Evolutionary conservation across 2,797 vertebrate species (phyloP).

Genomic region (Darevskia nairensis): DNA sequence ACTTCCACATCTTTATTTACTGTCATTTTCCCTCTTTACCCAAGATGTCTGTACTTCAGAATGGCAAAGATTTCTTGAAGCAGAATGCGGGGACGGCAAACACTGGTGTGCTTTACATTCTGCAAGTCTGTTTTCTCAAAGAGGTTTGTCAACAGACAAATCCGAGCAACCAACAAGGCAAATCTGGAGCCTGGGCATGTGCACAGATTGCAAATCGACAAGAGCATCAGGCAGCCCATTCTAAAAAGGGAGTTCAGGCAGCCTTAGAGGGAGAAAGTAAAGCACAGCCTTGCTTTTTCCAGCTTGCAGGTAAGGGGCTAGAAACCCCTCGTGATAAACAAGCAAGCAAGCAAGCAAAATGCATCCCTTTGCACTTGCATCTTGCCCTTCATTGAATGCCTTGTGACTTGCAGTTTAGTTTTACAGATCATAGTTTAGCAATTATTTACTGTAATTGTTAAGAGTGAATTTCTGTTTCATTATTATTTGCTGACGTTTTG

Average conservation of each 20-base stretch:
- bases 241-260: not conserved
- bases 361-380: not conserved
- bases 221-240: slow-evolving; percentile 11
- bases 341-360: not conserved
- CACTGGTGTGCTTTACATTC: slow-evolving; percentile 26
- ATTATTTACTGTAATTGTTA: too few species aligned
- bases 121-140: slow-evolving; percentile 18
- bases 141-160: slow-evolving; percentile 46
- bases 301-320: not conserved
- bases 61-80: not conserved
- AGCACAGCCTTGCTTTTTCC: not conserved
- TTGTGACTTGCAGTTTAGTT: too few species aligned
- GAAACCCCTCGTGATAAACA: not conserved
- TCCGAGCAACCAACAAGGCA: slow-evolving; percentile 36
- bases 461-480: too few species aligned
- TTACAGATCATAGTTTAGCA: too few species aligned
- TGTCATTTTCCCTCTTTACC: slow-evolving; percentile 45
- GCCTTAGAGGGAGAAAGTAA: not conserved
- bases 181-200: slow-evolving; percentile 20
- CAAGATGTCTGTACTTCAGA: slow-evolving; percentile 40
- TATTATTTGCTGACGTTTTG: too few species aligned
- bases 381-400: not conserved
- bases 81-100: not conserved
- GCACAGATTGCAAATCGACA: slow-evolving; percentile 31
- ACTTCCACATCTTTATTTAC: slow-evolving; percentile 51